phyloP scores from a whole-genome alignment of 1,140 invertebrate species.

The Argopecten irradians region DNA sequence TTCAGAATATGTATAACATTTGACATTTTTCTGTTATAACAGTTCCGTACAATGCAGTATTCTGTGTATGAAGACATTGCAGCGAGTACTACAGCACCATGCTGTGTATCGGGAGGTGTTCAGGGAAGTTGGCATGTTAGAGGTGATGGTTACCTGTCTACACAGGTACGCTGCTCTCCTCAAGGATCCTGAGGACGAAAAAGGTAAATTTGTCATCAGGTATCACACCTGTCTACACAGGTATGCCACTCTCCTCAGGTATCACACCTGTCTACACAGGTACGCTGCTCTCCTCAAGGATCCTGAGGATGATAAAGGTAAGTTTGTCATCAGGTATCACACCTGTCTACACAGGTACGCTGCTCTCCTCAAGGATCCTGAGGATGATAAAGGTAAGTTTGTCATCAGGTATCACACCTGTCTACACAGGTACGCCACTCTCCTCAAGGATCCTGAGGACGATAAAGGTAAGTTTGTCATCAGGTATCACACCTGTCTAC shows the following conservation, averaged over 20 bases:
- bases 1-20: not conserved
- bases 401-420: no score
- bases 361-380: no score
- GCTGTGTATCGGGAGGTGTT: constrained; percentile 97
- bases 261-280: not conserved
- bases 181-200: constrained; percentile 82
- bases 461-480: no score
- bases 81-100: constrained; percentile 91
- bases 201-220: constrained; percentile 42
- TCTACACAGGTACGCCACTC: no score
- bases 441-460: no score
- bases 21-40: constrained; percentile 40
- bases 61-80: constrained; percentile 90
- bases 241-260: not conserved
- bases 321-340: no score
- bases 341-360: no score
- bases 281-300: not conserved
- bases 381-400: no score
- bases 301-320: constrained; percentile 65
- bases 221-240: not conserved
- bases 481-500: no score
- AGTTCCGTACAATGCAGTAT: constrained; percentile 84
- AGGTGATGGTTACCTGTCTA: constrained; percentile 96
- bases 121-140: constrained; percentile 96
- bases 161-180: constrained; percentile 89